Percentiles rank a stretch among this genome's conserved stretches.
These are phyloP conservation scores for Parapsyche elsis DNA, from an alignment of 1,140 invertebrate species.

Conservation along the genomic window DNA sequence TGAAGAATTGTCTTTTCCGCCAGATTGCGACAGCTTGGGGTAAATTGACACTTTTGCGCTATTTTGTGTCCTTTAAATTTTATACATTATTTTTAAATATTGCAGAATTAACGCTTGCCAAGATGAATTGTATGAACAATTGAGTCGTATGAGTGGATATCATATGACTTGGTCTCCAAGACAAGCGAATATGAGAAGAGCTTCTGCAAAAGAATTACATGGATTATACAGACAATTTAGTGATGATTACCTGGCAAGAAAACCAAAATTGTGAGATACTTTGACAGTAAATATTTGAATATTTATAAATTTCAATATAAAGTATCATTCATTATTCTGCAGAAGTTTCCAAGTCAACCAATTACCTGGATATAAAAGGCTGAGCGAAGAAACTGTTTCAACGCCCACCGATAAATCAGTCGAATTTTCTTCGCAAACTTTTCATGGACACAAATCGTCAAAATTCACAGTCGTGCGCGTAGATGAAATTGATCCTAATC, in stretches of 20 bases:
- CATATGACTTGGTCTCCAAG: constrained; percentile 53
- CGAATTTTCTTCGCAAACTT: background rate
- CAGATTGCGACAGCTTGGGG: no score
- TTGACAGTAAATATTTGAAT: background rate
- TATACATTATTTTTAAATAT: constrained; percentile 2
- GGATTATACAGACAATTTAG: constrained; percentile 34
- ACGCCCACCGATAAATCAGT: background rate
- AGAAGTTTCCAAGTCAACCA: constrained; percentile 31
- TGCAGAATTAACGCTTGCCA: constrained; percentile 8
- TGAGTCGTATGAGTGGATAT: constrained; percentile 7
- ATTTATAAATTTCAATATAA: background rate
- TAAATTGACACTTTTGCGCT: no score
- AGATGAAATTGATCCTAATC: background rate
- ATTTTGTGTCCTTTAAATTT: no score
- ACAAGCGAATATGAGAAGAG: constrained; percentile 29
- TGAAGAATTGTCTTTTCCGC: background rate
- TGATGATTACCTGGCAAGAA: constrained; percentile 33
- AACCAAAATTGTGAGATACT: constrained; percentile 40
- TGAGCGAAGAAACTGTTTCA: constrained; percentile 28
- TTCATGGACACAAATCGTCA: background rate
- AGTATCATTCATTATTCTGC: background rate
- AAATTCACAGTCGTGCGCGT: constrained; percentile 31
- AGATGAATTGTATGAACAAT: constrained; percentile 31
- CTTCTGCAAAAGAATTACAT: constrained; percentile 37
- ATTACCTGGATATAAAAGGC: constrained; percentile 13